Conservation (phyloP, 2,113 vertebrate species). For the Butorides virescens region DNA sequence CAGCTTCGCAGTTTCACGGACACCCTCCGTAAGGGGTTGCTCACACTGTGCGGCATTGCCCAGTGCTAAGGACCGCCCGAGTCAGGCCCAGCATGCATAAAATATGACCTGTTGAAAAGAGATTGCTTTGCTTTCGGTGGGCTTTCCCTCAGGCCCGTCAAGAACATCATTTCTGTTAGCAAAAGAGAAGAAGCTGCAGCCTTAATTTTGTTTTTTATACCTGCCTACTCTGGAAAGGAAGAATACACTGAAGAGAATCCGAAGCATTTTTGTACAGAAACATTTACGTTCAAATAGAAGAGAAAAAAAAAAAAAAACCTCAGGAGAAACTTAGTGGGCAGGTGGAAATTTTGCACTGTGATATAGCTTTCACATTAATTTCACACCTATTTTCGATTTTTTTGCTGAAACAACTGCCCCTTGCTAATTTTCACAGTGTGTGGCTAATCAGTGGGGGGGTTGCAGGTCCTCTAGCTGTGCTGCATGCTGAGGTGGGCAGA, state of each 20-base stretch:
- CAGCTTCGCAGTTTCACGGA: rapidly evolving
- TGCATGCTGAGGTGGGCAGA: background rate
- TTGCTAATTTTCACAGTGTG: constrained; percentile 1
- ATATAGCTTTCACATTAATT: constrained; percentile 58
- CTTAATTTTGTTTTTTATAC: constrained; percentile 57
- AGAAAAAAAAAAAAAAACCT: constrained; percentile 23
- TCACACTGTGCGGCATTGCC: background rate
- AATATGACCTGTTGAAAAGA: background rate
- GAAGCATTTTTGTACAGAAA: constrained; percentile 15
- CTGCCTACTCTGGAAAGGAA: constrained; percentile 8
- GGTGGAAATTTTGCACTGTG: constrained; percentile 77
- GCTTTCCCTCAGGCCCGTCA: background rate
- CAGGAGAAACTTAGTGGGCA: constrained; percentile 65
- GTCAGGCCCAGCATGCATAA: background rate
- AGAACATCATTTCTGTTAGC: background rate
- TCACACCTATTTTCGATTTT: constrained; percentile 9
- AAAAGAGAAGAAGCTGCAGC: constrained; percentile 36
- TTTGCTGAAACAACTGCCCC: background rate
- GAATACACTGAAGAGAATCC: background rate
- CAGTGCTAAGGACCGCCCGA: background rate
- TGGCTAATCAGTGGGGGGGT: background rate
- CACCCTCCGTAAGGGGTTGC: background rate
- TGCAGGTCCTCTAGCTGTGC: constrained; percentile 6
- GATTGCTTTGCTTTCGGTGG: background rate
- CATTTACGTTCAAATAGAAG: constrained; percentile 1